Conservation (phyloP, 2,888 invertebrate genomes). For the Hipparchia semele region DNA sequence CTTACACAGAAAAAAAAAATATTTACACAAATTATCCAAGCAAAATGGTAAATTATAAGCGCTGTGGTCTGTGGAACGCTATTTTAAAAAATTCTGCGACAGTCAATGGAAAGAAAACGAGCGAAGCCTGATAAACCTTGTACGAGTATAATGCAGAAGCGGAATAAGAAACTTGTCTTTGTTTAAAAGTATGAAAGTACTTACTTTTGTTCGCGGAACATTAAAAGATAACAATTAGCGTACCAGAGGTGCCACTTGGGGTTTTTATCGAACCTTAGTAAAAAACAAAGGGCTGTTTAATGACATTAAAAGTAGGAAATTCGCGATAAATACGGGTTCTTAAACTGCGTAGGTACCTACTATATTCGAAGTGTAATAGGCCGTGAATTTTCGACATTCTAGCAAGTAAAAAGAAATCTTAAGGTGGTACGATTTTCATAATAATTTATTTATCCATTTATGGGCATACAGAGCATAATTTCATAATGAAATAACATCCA, state of each 20-base stretch:
- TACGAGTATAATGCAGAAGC: constrained; percentile 14
- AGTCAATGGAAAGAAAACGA: constrained; percentile 5
- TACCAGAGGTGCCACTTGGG: constrained; percentile 19
- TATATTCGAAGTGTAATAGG: neutral
- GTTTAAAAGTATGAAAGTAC: constrained; percentile 24
- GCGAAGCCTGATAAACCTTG: constrained; percentile 15
- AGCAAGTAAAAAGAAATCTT: neutral
- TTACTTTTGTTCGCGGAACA: constrained; percentile 21
- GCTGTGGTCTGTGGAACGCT: neutral
- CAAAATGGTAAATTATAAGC: neutral
- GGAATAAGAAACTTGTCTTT: constrained; percentile 24
- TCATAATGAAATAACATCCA: no score
- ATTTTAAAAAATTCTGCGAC: neutral
- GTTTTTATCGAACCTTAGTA: constrained; percentile 23
- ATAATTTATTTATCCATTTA: neutral
- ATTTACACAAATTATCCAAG: no score
- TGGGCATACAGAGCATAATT: no score
- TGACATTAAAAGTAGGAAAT: constrained; percentile 3
- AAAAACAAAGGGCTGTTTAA: constrained; percentile 26
- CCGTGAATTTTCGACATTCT: neutral
- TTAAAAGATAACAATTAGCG: constrained; percentile 27
- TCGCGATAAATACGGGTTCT: constrained; percentile 16
- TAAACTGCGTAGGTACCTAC: neutral
- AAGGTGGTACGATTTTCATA: neutral
- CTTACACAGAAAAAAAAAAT: no score